Evolutionary conservation across 2,797 vertebrate genomes (phyloP).

Genomic region (Basileuterus tristriatus): DNA sequence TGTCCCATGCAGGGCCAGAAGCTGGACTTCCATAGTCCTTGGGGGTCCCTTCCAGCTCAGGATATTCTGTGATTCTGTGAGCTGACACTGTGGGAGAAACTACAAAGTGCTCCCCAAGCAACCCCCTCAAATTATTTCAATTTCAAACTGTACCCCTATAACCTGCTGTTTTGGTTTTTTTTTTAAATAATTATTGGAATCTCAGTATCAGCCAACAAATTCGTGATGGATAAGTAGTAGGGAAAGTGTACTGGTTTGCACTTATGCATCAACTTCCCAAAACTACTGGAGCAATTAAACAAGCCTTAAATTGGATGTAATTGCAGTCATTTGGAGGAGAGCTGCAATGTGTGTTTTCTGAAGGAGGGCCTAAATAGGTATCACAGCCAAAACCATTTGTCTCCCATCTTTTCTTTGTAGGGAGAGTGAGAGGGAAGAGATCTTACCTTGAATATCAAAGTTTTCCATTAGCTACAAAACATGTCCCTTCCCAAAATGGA

Average conservation of each 20-base stretch:
- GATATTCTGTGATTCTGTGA: not conserved
- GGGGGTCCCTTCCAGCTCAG: not conserved
- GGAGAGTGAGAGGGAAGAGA: not conserved
- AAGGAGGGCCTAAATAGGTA: not conserved
- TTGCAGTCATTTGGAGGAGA: conserved; percentile 7
- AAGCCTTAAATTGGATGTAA: not conserved
- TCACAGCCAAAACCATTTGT: not conserved
- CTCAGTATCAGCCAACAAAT: not conserved
- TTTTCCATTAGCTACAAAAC: not conserved
- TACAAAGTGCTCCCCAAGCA: not conserved
- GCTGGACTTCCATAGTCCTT: not conserved
- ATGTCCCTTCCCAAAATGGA: not conserved
- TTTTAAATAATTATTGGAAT: not conserved
- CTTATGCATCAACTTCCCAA: not conserved
- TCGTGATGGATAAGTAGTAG: not conserved
- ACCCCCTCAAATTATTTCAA: not conserved
- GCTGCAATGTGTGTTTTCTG: not conserved
- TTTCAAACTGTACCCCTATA: not conserved
- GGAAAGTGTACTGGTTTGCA: not conserved
- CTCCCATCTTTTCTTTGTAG: not conserved
- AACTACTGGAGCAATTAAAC: not conserved
- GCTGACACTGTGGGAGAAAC: not conserved
- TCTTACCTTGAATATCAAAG: not conserved
- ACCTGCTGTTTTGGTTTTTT: not conserved
- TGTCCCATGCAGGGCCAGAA: not conserved